Evolutionary conservation across 2,797 vertebrate genomes (phyloP).

Genomic region (Propithecus perrieri): DNA sequence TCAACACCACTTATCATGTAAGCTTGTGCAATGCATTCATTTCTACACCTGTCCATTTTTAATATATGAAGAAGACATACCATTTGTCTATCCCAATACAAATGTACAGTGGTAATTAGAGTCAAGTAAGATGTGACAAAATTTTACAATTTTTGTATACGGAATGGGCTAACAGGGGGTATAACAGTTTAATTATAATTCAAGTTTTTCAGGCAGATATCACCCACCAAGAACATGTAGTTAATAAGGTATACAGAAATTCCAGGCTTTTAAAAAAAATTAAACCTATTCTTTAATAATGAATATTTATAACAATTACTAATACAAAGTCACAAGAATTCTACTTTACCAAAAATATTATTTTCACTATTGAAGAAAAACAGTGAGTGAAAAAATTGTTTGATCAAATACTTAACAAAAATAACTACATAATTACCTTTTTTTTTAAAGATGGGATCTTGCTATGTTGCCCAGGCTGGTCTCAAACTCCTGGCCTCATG

Average conservation of each 20-base stretch:
- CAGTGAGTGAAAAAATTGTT: neutral
- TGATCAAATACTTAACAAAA: neutral
- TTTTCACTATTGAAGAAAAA: conserved; percentile 18
- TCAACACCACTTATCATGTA: neutral
- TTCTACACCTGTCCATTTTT: neutral
- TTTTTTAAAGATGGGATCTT: neutral
- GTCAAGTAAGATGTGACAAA: neutral
- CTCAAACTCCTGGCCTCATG: neutral
- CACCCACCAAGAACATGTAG: neutral
- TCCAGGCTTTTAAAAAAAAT: neutral
- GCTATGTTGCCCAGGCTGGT: neutral
- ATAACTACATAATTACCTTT: neutral
- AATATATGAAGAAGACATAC: neutral
- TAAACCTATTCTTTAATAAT: neutral
- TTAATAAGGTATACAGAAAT: neutral
- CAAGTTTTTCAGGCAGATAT: neutral
- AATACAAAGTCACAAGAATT: conserved; percentile 27
- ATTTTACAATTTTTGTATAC: neutral
- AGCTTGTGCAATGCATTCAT: neutral
- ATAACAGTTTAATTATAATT: neutral
- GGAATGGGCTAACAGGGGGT: neutral
- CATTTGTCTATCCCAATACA: neutral
- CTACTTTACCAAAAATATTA: neutral
- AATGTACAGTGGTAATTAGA: neutral
- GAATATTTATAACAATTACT: neutral